Evolutionary conservation across 2,113 vertebrate genomes (phyloP).

Genomic region (Xenopus tropicalis): UCB_Xtro_10.0 CM004451.2:70065001-70065500

Average conservation of each 20-base stretch:
- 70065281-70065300: not conserved
- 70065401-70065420: not conserved
- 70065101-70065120: too few species aligned
- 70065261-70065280: not conserved
- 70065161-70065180: too few species aligned
- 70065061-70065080: too few species aligned
- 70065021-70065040: too few species aligned
- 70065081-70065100: too few species aligned
- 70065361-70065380: conserved; percentile 12
- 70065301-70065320: not conserved
- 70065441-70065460: not conserved
- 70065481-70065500: not conserved
- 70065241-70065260: not conserved
- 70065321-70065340: not conserved
- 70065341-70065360: not conserved
- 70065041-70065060: too few species aligned
- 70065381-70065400: not conserved
- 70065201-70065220: too few species aligned
- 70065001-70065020: too few species aligned
- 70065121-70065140: too few species aligned
- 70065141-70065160: too few species aligned
- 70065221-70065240: not conserved
- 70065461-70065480: not conserved
- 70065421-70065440: not conserved
- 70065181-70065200: too few species aligned